Evolutionary conservation across 2,888 invertebrate genomes (phyloP), one percentile per base, ranked within the genome.

Genomic region (Creontiades dilutus): DNA sequence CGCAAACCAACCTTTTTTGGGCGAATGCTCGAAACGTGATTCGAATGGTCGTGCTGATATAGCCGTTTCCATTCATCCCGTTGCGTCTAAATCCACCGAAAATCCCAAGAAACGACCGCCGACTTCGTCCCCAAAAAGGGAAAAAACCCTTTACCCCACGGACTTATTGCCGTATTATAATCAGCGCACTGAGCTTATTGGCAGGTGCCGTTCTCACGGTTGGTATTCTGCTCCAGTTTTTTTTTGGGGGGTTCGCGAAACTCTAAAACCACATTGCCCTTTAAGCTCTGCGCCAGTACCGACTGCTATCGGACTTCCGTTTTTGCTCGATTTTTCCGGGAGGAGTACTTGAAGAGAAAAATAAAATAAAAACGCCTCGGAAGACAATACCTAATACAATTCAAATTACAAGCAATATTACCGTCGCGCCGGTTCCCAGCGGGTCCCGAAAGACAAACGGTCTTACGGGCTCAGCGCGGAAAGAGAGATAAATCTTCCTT

Each of bases 171-270:
- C 46, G 78, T 80, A 80, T 80, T 80, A 80, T 80, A 80, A 37
- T 47, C n/a, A 3, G 75, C 23, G 23, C 46, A n/a, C 46, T 28
- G 80, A 11, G n/a, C n/a, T 46, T 48, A 47, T 12, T 48, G 23
- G 82, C 82, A 82, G 82, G 82, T 82, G 82, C 82, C 82, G 82
- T 82, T 82, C 82, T 52, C 82, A 82, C 82, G 82, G 82, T 82
- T 52, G 37, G 19, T 82, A 82, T 82, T 82, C 82, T 19, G 82
- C 82, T 82, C 82, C 82, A 82, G 48, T 82, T 82, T 82, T 52
- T 16, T 16, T 47, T 27, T 46, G 2, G 0, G 0, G 19, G 13
- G n/a, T 23, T 19, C 82, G 46, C 19, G 23, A 48, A 82, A 82
- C 48, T 27, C 4, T n/a, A 19, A 37, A 27, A 46, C 19, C 2